Base-by-base conservation (phyloP, 2,888 invertebrate genomes). In the Sarcophaga subvicina region DNA sequence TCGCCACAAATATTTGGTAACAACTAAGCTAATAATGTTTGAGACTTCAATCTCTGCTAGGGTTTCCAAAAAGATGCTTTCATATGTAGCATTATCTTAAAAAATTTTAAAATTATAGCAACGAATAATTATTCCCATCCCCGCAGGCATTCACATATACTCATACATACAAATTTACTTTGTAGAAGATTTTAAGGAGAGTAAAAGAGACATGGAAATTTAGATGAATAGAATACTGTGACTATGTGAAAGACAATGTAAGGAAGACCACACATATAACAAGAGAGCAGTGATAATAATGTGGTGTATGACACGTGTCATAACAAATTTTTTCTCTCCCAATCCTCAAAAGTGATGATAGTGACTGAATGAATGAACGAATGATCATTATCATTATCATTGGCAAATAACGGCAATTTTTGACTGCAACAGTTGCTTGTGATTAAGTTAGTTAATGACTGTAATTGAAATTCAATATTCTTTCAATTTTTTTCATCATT, bases 391-490 rank as follows among this genome's bases (percentile, higher is more conserved):
- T 22, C 11, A 67, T 67, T n/a, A 67, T 22, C 11, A 67, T 67
- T n/a, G 47, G 17, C 20, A 45, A 67, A 67, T 67, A 45, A 45
- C 17, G 67, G 20, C 45, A 67, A 70, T 79, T 79, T 71, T 63
- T 45, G 6, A 54, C 54, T 14, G 54, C 17, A 14, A 54, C 54
- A 54, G 54, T 54, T 14, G 12, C 37, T 27, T 47, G 77, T 77
- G 78, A 78, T 83, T 80, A 90, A 80, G 80, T 89, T 90, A 89
- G 90, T 90, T 90, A 91, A 91, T 89, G 86, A 90, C 90, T 90
- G 90, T 93, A 92, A 93, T 93, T 93, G 92, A 92, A 93, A 93
- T 92, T 93, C 91, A 93, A 93, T 93, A 93, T 93, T 92, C 14
- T 54, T 54, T 4, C 5, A 12, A 54, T 4, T 17, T 17, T 54